Evolutionary conservation across 2,888 invertebrate genomes (phyloP).

Genomic region (Dendrolimus pini): DNA sequence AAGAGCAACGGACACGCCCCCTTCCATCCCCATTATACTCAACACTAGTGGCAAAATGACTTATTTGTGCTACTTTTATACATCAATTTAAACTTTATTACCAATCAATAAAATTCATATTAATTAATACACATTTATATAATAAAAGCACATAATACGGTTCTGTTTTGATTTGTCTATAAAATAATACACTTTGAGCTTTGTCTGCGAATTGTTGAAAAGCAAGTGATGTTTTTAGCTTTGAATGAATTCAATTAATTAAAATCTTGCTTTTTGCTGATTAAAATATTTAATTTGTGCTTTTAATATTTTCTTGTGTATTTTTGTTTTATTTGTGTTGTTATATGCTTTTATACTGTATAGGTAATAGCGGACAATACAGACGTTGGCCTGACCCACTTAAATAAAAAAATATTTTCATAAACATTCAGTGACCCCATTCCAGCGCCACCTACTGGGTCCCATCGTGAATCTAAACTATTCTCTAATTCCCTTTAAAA

Average conservation of each 20-base stretch:
- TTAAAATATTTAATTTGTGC: constrained; percentile 29
- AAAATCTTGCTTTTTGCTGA: constrained; percentile 48
- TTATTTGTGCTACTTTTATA: constrained; percentile 22
- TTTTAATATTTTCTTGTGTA: not conserved
- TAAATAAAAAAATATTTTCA: too few relatives aligned
- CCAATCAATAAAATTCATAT: constrained; percentile 9
- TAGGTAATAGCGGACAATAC: too few relatives aligned
- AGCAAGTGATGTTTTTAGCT: constrained; percentile 66
- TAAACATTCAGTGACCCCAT: too few relatives aligned
- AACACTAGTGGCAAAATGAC: constrained; percentile 27
- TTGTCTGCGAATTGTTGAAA: constrained; percentile 66
- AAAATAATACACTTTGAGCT: constrained; percentile 75
- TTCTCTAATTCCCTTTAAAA: too few relatives aligned
- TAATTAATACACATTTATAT: constrained; percentile 13
- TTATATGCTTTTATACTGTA: too few relatives aligned
- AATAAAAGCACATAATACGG: constrained; percentile 43
- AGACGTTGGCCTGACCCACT: too few relatives aligned
- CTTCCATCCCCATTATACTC: constrained; percentile 71
- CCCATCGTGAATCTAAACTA: too few relatives aligned
- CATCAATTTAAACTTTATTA: constrained; percentile 21
- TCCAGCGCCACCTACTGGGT: too few relatives aligned
- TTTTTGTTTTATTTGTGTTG: too few relatives aligned
- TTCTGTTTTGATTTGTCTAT: constrained; percentile 63
- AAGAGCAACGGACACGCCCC: constrained; percentile 68
- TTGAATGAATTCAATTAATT: constrained; percentile 70